Conservation (phyloP, 2,113 vertebrate genomes). For the Symphodus melops region DNA sequence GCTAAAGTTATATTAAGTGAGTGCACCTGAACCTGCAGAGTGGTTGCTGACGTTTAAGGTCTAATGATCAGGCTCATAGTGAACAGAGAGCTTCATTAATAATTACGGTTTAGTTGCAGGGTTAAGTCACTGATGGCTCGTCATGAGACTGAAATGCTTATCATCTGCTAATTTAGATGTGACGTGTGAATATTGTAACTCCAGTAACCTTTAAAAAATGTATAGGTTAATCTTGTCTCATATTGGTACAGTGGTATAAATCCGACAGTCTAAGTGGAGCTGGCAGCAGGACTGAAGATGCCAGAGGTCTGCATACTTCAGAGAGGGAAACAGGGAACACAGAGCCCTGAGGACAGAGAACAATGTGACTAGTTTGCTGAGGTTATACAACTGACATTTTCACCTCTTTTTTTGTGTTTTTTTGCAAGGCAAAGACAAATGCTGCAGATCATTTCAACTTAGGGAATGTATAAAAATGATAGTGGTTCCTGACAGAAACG, state of each 20-base stretch:
- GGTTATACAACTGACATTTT: constrained; percentile 7
- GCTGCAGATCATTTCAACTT: not conserved
- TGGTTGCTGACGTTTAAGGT: not conserved
- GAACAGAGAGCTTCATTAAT: constrained; percentile 16
- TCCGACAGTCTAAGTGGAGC: not conserved
- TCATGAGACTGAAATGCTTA: constrained; percentile 15
- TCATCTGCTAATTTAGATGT: constrained; percentile 21
- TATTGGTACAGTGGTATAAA: not conserved
- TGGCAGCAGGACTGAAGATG: not conserved
- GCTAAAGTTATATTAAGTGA: not conserved
- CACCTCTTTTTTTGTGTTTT: not conserved
- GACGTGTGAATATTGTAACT: constrained; percentile 35
- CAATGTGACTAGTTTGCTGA: not conserved
- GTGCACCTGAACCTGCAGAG: not conserved
- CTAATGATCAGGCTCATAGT: not conserved
- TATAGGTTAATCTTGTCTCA: not conserved
- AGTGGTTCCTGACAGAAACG: not conserved
- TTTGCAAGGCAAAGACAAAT: not conserved
- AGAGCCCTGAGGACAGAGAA: constrained; percentile 9
- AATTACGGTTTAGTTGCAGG: not conserved
- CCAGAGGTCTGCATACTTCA: constrained; percentile 25
- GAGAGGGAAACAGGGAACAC: not conserved
- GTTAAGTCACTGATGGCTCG: not conserved
- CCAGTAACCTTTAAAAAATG: not conserved
- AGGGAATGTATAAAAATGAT: not conserved